Base-by-base conservation (phyloP, 2,113 vertebrate species). In the Canis aureus region DNA sequence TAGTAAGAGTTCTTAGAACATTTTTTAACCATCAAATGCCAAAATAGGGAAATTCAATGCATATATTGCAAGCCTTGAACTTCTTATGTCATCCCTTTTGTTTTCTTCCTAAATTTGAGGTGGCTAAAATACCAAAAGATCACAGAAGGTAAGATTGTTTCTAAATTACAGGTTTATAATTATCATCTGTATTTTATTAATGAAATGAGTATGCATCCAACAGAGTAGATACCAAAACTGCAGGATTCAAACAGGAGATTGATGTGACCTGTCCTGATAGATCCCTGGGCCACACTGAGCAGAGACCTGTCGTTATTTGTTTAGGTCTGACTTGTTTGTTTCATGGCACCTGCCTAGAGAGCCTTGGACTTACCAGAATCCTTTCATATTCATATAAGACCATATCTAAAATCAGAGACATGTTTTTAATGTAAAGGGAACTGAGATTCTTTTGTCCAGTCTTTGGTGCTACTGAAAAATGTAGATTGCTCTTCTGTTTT, bases 1-100 rank as follows among this genome's bases (percentile, higher is more conserved):
- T 62, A 91, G 15, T 89, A 55, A 89, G 90, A 87, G 20, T 87
- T 87, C 55, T 79, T 82, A 20, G 11, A 95, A 27, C 19, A 69
- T 57, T 64, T 90, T 85, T 74, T 90, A 96, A 74, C 43, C 27
- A 55, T 53, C 60, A 66, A 81, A 51, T 92, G n/a, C 16, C 53
- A 32, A 83, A 89, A 59, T 23, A n/a, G 49, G 49, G 71, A 96
- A 91, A 86, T 12, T 57, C 49, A 32, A 1, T 62, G 22, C 23
- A 67, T 32, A 3, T 90, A 25, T 35, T 95, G 3, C 49, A 85
- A 83, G 69, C 25, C n/a, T 79, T 57, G 20, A 96, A 49, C 27
- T 49, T 67, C 57, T 94, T 87, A 71, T 27, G 15, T 43, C 19
- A 59, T 71, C 43, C 53, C 20, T 64, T 79, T 94, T 60, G 35